Conservation (phyloP, 2,888 invertebrate genomes). For the Polylopha cassiicola region DNA sequence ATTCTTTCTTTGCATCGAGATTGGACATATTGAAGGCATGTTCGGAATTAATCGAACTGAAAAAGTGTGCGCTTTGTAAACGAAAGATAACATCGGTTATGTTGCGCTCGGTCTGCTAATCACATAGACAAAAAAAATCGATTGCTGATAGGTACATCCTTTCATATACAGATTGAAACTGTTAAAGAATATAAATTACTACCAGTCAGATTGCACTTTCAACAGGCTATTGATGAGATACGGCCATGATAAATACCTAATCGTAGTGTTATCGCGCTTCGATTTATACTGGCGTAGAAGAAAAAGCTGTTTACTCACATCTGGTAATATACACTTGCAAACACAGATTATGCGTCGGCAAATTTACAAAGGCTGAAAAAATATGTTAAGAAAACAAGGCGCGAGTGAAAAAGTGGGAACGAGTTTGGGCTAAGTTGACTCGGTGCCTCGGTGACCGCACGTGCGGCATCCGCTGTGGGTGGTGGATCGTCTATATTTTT, state of each 20-base stretch:
- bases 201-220: too few relatives aligned
- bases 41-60: slow-evolving; percentile 46
- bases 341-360: slow-evolving; percentile 7
- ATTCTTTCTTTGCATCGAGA: slow-evolving; percentile 58
- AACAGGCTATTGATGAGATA: neutral
- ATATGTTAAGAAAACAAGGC: neutral
- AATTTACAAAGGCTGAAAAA: neutral
- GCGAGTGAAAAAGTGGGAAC: neutral
- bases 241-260: too few relatives aligned
- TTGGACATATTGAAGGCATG: slow-evolving; percentile 54
- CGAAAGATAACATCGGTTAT: slow-evolving; percentile 45
- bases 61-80: slow-evolving; percentile 42
- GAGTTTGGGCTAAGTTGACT: slow-evolving; percentile 20
- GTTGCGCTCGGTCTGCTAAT: too few relatives aligned
- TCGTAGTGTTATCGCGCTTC: too few relatives aligned
- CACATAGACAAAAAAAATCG: too few relatives aligned
- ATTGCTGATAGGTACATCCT: too few relatives aligned
- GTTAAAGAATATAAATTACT: too few relatives aligned
- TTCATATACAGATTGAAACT: too few relatives aligned
- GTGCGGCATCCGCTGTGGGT: slow-evolving; percentile 39
- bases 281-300: too few relatives aligned
- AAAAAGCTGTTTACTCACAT: slow-evolving; percentile 15
- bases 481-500: slow-evolving; percentile 26
- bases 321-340: slow-evolving; percentile 14
- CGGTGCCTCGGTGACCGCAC: slow-evolving; percentile 34